These are phyloP conservation scores for Rhogogaster chlorosoma DNA, from an alignment of 2,888 invertebrate species.

Conservation along the genomic window DNA sequence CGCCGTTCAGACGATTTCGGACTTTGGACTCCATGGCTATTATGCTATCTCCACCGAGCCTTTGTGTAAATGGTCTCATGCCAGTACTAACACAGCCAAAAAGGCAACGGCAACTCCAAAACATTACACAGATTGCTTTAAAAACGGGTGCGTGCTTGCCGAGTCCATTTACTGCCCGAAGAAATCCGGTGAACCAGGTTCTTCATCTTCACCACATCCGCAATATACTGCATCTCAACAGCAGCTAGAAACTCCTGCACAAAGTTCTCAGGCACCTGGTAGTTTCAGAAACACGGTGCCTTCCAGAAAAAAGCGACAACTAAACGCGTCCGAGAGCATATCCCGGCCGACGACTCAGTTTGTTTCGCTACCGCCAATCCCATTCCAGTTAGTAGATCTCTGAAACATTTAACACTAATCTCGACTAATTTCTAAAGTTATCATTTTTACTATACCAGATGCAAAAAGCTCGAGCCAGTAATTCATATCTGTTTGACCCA, in stretches of 20 bases:
- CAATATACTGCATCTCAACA: slow-evolving; percentile 1
- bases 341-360: not conserved
- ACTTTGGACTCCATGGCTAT: slow-evolving; percentile 79
- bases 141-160: slow-evolving; percentile 46
- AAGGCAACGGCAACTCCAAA: slow-evolving; percentile 18
- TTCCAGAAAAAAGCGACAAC: not conserved
- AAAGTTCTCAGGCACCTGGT: not conserved
- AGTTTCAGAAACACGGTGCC: not conserved
- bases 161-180: not conserved
- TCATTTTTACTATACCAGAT: not conserved
- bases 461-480: not conserved
- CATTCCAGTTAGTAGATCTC: slow-evolving; percentile 38
- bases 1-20: slow-evolving; percentile 78
- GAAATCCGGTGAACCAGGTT: not conserved
- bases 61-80: slow-evolving; percentile 73
- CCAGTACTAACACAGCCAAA: slow-evolving; percentile 23
- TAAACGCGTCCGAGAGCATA: slow-evolving; percentile 5
- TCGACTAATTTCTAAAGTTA: not conserved
- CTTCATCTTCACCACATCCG: not conserved
- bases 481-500: not conserved
- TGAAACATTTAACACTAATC: not conserved
- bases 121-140: slow-evolving; percentile 42
- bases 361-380: slow-evolving; percentile 26
- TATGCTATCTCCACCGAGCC: slow-evolving; percentile 78
- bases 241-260: not conserved